Percentiles rank a stretch among this genome's conserved stretches.
Evolutionary conservation across 2,888 invertebrate genomes (phyloP).

Genomic region (Meiosimyza decipiens): DNA sequence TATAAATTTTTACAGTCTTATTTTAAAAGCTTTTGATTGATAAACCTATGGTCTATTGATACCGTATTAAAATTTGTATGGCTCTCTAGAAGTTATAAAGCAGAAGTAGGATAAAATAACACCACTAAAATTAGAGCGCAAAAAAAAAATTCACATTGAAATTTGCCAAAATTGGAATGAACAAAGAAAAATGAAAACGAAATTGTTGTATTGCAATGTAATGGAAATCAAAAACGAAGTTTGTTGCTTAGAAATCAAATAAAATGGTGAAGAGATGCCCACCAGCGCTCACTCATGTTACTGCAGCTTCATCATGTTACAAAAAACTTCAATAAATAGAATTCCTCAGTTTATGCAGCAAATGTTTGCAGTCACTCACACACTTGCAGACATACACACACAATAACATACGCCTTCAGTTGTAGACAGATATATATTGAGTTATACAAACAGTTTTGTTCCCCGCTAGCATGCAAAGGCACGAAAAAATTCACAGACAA

Average conservation of each 20-base stretch:
- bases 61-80: no score
- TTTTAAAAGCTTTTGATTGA: no score
- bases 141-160: slow-evolving; percentile 3
- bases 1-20: no score
- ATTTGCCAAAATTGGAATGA: slow-evolving; percentile 5
- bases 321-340: slow-evolving; percentile 32
- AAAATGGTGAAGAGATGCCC: background rate
- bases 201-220: background rate
- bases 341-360: slow-evolving; percentile 27
- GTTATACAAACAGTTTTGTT: no score
- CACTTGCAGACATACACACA: background rate
- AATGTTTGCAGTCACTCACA: slow-evolving; percentile 7
- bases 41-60: no score
- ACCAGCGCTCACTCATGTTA: background rate
- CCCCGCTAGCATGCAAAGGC: no score
- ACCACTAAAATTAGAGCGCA: background rate
- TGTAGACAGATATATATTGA: no score
- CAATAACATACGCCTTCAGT: background rate
- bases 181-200: background rate
- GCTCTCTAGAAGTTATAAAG: no score
- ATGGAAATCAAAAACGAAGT: no score
- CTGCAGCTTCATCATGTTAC: slow-evolving; percentile 17
- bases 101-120: no score
- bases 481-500: background rate
- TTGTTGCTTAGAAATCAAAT: background rate